Conservation (phyloP, 2,888 invertebrate genomes). For the Eupithecia subfuscata region DNA sequence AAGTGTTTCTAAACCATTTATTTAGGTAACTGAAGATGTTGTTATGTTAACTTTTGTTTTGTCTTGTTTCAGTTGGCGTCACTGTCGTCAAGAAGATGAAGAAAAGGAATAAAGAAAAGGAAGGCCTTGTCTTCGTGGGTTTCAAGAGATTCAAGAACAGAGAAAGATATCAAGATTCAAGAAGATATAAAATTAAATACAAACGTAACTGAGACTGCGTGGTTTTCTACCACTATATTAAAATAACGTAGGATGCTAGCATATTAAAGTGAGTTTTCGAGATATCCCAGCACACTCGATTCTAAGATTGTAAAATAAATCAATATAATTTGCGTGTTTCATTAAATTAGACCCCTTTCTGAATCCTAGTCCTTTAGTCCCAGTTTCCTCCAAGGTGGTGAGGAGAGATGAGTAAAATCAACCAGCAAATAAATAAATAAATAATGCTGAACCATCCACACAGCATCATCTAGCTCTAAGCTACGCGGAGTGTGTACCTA, state of each 20-base stretch:
- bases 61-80: constrained; percentile 3
- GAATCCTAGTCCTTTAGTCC: background rate
- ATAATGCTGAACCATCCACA: no score
- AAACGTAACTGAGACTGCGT: background rate
- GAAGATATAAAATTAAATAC: background rate
- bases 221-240: background rate
- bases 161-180: background rate
- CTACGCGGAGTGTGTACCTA: no score
- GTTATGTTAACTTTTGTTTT: background rate
- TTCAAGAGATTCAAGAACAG: background rate
- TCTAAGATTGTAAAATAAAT: constrained; percentile 46
- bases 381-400: background rate
- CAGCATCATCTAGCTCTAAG: no score
- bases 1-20: background rate
- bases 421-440: background rate
- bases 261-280: background rate
- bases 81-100: background rate
- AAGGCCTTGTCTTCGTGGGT: background rate
- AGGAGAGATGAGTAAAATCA: background rate
- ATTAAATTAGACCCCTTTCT: constrained; percentile 31
- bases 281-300: background rate
- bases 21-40: background rate
- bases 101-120: background rate
- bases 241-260: background rate
- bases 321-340: constrained; percentile 42